Base-by-base conservation (phyloP, 1,140 invertebrate genomes). In the Limonius californicus region DNA sequence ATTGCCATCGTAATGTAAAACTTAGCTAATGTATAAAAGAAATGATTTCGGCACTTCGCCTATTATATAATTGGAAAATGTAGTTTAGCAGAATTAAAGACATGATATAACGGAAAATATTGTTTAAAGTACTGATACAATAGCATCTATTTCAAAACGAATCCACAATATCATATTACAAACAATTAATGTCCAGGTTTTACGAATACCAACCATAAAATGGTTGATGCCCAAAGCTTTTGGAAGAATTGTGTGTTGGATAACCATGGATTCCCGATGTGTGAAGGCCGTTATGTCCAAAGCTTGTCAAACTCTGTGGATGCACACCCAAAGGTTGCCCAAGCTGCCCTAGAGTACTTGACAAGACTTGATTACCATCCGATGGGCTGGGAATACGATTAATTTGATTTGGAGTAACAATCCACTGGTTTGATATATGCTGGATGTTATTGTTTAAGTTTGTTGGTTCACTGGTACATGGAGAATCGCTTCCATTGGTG, bases 131-230 rank as follows among this genome's bases (percentile, higher is more conserved):
- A n/a, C n/a, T n/a, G n/a, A n/a, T n/a, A n/a, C n/a, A n/a, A n/a
- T n/a, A n/a, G n/a, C n/a, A n/a, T n/a, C n/a, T n/a, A n/a, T n/a
- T n/a, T n/a, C n/a, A n/a, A n/a, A n/a, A n/a, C n/a, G n/a, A n/a
- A n/a, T n/a, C n/a, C n/a, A n/a, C n/a, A n/a, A n/a, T n/a, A n/a
- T n/a, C n/a, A n/a, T n/a, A n/a, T n/a, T n/a, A n/a, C n/a, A n/a
- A n/a, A n/a, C n/a, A n/a, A n/a, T n/a, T n/a, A n/a, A n/a, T n/a
- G n/a, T n/a, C n/a, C n/a, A n/a, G n/a, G n/a, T 27, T 50, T 21
- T 50, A 50, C 1, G 45, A 69, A 56, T 68, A 73, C 71, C 72
- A 72, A 9, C 69, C 63, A 27, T 72, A 72, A 42, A 70, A 72
- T 2, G 70, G 68, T 54, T 72, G 72, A 57, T 73, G 71, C 1